phyloP scores from a whole-genome alignment of 2,797 vertebrate genomes.

The Botia kubotai region DNA sequence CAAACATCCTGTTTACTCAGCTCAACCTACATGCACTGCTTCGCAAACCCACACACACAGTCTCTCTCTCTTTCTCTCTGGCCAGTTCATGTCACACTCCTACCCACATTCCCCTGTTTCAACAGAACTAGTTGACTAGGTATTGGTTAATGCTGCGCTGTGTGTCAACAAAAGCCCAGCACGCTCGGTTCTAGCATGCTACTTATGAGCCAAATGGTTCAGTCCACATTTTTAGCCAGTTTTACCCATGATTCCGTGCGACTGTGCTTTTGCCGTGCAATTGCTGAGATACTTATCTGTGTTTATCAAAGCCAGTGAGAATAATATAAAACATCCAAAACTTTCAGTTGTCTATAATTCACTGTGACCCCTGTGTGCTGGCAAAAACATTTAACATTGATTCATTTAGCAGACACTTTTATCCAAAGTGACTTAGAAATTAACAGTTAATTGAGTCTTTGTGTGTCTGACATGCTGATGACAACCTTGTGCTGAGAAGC shows the following conservation, averaged over 20 bases:
- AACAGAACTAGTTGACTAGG: slow-evolving; percentile 7
- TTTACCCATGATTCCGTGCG: neutral
- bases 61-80: slow-evolving; percentile 13
- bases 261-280: neutral
- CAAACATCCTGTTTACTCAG: slow-evolving; percentile 63
- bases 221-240: neutral
- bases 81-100: slow-evolving; percentile 16
- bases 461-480: slow-evolving; percentile 20
- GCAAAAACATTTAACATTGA: neutral
- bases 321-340: slow-evolving; percentile 1
- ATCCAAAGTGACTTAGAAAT: slow-evolving; percentile 24
- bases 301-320: neutral
- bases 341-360: slow-evolving; percentile 16
- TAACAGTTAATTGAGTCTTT: slow-evolving; percentile 35
- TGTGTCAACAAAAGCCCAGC: neutral
- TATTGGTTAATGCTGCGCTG: slow-evolving; percentile 6
- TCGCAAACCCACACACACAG: slow-evolving; percentile 46
- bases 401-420: slow-evolving; percentile 28
- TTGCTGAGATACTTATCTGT: neutral
- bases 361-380: neutral
- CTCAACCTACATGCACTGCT: slow-evolving; percentile 44
- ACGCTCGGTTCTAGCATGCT: too few species aligned
- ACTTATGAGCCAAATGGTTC: neutral
- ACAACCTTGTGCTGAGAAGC: slow-evolving; percentile 24
- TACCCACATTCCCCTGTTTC: slow-evolving; percentile 36